Evolutionary conservation across 2,113 vertebrate species (phyloP).

Genomic region (Paramormyrops kingsleyae): DNA sequence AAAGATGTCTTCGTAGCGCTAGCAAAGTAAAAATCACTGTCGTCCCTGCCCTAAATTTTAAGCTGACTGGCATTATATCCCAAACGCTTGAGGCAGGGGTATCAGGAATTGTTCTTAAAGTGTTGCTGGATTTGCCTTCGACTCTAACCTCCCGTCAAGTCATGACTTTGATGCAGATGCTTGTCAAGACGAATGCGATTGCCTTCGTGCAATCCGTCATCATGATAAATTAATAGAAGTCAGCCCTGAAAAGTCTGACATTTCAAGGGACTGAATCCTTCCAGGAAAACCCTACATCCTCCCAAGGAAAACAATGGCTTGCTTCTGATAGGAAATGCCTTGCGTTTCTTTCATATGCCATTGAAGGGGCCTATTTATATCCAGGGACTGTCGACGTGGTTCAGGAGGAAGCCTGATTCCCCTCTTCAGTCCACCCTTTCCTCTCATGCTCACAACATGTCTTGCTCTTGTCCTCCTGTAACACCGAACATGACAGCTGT

Average conservation of each 20-base stretch:
- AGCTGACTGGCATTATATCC: conserved; percentile 10
- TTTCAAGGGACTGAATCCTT: conserved; percentile 45
- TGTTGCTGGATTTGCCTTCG: neutral
- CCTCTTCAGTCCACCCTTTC: neutral
- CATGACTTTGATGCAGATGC: conserved; percentile 3
- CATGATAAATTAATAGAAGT: conserved; percentile 32
- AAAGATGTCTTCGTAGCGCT: neutral
- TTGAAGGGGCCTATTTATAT: conserved; percentile 55
- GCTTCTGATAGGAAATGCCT: conserved; percentile 60
- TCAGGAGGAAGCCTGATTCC: neutral
- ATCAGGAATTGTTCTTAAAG: neutral
- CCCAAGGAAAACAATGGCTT: conserved; percentile 56
- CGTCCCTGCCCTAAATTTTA: conserved; percentile 6
- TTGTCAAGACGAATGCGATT: conserved; percentile 2
- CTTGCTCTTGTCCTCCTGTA: conserved; percentile 17
- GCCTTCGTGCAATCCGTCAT: conserved; percentile 13
- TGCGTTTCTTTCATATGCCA: conserved; percentile 61
- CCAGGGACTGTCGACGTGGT: conserved; percentile 51
- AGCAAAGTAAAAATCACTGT: neutral
- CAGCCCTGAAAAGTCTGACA: conserved; percentile 42
- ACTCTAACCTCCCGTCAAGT: neutral
- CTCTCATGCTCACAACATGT: neutral
- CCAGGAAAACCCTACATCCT: conserved; percentile 29
- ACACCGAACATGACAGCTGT: conserved; percentile 27
- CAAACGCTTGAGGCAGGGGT: neutral